A percentile compares a stretch with the other conserved stretches of the same genome.
Conservation (phyloP, 1,140 invertebrate species). For the Drosophila serrata region DNA sequence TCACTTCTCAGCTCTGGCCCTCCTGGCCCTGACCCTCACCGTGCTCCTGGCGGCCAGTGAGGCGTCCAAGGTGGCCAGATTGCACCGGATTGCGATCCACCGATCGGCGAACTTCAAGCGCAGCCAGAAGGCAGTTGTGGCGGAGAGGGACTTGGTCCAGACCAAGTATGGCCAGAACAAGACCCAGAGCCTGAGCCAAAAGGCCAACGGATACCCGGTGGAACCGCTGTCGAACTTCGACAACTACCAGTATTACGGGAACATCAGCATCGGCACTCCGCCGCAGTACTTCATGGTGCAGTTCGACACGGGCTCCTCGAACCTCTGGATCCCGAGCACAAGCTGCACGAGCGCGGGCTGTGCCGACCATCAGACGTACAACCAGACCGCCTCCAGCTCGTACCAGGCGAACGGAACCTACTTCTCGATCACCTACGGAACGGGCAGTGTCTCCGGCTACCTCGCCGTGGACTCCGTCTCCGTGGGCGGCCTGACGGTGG, state of each 20-base stretch:
- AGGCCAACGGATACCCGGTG: conserved; percentile 2
- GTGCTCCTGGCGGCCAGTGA: conserved; percentile 8
- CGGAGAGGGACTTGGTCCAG: conserved; percentile 10
- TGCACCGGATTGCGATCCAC: conserved; percentile 30
- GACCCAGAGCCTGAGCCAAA: neutral
- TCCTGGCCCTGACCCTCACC: conserved; percentile 9
- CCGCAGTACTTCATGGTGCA: conserved; percentile 97
- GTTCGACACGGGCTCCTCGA: conserved; percentile 99
- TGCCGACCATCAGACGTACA: conserved; percentile 92
- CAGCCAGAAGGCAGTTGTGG: neutral
- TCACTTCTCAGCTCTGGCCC: neutral
- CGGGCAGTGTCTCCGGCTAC: conserved; percentile 97
- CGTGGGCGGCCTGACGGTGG: conserved; percentile 89
- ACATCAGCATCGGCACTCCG: conserved; percentile 96
- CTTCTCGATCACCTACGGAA: conserved; percentile 97
- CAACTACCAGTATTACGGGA: conserved; percentile 97
- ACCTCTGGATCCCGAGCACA: conserved; percentile 99
- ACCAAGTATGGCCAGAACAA: conserved; percentile 18
- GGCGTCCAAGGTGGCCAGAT: neutral
- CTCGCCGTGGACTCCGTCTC: conserved; percentile 94
- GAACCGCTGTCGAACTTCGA: conserved; percentile 19
- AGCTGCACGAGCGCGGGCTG: conserved; percentile 95
- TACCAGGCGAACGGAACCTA: conserved; percentile 95
- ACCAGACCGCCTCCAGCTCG: conserved; percentile 92
- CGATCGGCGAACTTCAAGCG: conserved; percentile 7